These are phyloP conservation scores for Dasypolia templi DNA, from an alignment of 2,888 invertebrate species.

Conservation along the genomic window DNA sequence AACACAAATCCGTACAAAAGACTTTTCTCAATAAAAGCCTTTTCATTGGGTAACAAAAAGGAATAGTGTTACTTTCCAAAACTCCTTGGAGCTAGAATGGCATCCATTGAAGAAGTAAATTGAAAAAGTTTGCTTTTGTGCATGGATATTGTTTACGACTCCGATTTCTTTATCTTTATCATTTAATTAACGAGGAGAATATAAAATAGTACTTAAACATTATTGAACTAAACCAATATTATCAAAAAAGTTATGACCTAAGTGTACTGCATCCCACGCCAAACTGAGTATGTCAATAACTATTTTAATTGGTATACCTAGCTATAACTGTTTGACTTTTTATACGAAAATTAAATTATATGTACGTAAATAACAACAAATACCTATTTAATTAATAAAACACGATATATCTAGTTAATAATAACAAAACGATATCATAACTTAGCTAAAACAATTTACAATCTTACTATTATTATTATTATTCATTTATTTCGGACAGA, in stretches of 20 bases:
- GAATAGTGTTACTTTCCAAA: not conserved
- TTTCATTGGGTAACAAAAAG: slow-evolving; percentile 30
- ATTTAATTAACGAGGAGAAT: not conserved
- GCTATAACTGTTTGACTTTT: no score
- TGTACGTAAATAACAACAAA: no score
- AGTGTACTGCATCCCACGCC: not conserved
- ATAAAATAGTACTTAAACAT: not conserved
- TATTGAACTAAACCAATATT: not conserved
- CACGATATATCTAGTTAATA: no score
- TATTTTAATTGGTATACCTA: no score
- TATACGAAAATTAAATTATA: no score
- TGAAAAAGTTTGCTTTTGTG: slow-evolving; percentile 37
- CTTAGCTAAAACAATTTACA: no score
- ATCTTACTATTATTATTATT: no score
- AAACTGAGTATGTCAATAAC: not conserved
- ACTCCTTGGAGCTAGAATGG: slow-evolving; percentile 24
- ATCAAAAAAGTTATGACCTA: not conserved
- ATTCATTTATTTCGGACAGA: no score
- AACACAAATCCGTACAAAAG: slow-evolving; percentile 14
- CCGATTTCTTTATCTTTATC: not conserved
- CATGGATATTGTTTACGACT: slow-evolving; percentile 21
- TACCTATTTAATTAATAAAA: no score
- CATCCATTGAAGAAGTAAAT: slow-evolving; percentile 33
- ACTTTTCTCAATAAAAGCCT: slow-evolving; percentile 11
- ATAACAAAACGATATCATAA: no score